Base-by-base conservation (phyloP, 2,113 vertebrate species). In the Taurulus bubalis region DNA sequence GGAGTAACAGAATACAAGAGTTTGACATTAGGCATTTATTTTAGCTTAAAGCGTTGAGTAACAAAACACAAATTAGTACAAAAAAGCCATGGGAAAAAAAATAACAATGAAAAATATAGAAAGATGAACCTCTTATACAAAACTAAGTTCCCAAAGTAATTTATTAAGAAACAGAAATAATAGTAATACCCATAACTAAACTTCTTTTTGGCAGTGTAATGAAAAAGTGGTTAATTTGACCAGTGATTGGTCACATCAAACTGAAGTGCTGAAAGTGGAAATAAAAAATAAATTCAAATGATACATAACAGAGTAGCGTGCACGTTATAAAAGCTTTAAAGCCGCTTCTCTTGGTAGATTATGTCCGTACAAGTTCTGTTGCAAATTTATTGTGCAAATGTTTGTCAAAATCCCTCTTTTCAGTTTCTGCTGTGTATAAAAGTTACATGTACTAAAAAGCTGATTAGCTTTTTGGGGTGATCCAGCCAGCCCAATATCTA, bases 51-150 rank as follows among this genome's bases (percentile, higher is more conserved):
- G 49, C 62, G 62, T 16, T 0, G 51, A 32, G 16, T 75, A 68
- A 85, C 36, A 82, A 86, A 85, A 65, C 34, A 42, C 9, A n/a
- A 78, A 79, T 75, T 56, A 78, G 80, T 86, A 91, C 32, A 89
- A 91, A 90, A 32, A 67, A 55, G 16, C 1, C 1, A 63, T 71
- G 22, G 32, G 64, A 66, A 74, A 14, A 56, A 73, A 6, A 65
- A 71, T 0, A 11, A 82, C 24, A 65, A 38, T 66, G 38, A 81
- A 75, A 67, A 74, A 75, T 69, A 84, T 68, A 82, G 51, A 90
- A 73, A 81, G 53, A 79, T 55, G 84, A 85, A 75, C 49, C 24
- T 90, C 77, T 90, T 74, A 69, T 85, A 89, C 49, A 89, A 87
- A 89, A 89, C 68, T 68, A 86, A 32, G 16, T 10, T n/a, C 68